These are phyloP conservation scores for Hemistola chrysoprasaria DNA, from an alignment of 2,888 invertebrate genomes.

Conservation along the genomic window DNA sequence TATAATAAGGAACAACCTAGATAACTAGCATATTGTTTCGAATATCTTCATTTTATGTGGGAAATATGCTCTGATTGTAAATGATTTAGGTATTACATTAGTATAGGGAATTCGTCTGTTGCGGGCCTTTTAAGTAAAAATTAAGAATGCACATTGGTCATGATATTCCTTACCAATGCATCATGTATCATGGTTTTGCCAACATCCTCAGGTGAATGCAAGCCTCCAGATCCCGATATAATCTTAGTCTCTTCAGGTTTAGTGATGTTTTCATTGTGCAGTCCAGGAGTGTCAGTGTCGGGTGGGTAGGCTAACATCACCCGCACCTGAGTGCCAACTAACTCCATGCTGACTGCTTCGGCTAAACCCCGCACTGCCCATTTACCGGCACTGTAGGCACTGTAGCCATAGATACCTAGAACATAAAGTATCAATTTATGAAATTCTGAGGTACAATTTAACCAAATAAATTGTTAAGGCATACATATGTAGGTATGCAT, in stretches of 20 bases:
- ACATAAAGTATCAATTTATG: not conserved
- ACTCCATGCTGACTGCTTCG: conserved; percentile 97
- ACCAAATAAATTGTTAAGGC: too few relatives aligned
- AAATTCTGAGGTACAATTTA: too few relatives aligned
- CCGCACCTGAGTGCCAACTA: conserved; percentile 89
- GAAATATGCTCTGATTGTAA: too few relatives aligned
- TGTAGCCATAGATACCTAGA: conserved; percentile 94
- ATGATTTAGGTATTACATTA: too few relatives aligned
- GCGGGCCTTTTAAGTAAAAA: too few relatives aligned
- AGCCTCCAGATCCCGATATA: conserved; percentile 90
- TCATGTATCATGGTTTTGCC: conserved; percentile 90
- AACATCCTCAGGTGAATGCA: conserved; percentile 89
- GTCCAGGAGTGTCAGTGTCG: conserved; percentile 99
- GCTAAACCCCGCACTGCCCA: conserved; percentile 97
- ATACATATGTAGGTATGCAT: too few relatives aligned
- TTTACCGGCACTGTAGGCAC: conserved; percentile 96
- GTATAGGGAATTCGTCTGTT: too few relatives aligned
- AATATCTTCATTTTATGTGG: too few relatives aligned
- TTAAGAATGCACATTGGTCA: too few relatives aligned
- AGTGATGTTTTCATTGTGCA: conserved; percentile 90
- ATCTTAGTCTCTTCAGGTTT: conserved; percentile 95
- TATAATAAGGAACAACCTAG: too few relatives aligned
- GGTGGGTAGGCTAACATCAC: conserved; percentile 95
- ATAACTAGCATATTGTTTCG: too few relatives aligned
- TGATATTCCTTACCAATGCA: conserved; percentile 84